Percentiles rank a stretch among this genome's conserved stretches.
These are phyloP conservation scores for Philaenus spumarius DNA, from an alignment of 1,140 invertebrate genomes.

Conservation along the genomic window DNA sequence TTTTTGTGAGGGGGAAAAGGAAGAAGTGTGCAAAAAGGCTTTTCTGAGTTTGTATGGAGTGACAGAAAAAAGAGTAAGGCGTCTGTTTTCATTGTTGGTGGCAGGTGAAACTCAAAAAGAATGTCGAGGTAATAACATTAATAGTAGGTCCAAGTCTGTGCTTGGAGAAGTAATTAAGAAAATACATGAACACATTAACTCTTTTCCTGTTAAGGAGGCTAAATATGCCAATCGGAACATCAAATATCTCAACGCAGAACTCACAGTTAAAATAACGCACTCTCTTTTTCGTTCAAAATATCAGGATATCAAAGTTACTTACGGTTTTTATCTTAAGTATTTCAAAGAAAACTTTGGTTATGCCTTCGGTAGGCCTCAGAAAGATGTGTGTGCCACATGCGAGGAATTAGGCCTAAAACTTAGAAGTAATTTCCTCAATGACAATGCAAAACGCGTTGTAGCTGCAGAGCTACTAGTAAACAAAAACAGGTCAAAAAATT, in stretches of 20 bases:
- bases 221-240: constrained; percentile 4
- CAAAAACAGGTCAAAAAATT: constrained; percentile 28
- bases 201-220: constrained; percentile 4
- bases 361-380: constrained; percentile 26
- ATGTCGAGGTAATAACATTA: constrained; percentile 1
- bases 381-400: constrained; percentile 20
- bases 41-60: neutral
- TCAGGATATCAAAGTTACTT: too few species aligned
- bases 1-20: neutral
- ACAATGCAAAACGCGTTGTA: constrained; percentile 29
- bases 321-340: constrained; percentile 21
- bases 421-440: constrained; percentile 19
- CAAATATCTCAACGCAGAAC: constrained; percentile 7
- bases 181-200: constrained; percentile 15
- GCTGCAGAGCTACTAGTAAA: constrained; percentile 29
- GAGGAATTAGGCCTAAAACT: constrained; percentile 20
- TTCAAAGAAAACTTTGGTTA: constrained; percentile 28
- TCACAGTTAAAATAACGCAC: constrained; percentile 9
- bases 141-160: neutral
- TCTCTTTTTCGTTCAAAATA: constrained; percentile 5
- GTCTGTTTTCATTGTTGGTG: neutral
- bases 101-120: neutral
- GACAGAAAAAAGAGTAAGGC: neutral
- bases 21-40: neutral
- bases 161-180: constrained; percentile 5